Conservation (phyloP, 1,140 invertebrate genomes). For the Drosophila jambulina region DNA sequence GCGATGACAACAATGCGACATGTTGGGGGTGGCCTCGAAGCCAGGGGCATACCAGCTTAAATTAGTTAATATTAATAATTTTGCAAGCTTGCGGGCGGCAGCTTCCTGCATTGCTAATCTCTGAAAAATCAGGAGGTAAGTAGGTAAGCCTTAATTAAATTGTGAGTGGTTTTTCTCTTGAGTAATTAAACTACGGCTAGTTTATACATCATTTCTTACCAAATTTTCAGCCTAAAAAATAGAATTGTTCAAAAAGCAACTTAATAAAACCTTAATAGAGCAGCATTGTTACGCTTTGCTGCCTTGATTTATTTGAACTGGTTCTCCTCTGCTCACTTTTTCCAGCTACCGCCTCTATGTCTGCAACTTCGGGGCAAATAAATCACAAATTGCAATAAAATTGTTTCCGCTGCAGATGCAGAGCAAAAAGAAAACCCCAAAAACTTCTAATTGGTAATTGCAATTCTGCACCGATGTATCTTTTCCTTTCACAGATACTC, state of each 20-base stretch:
- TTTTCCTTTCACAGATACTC: constrained; percentile 23
- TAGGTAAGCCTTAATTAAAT: constrained; percentile 27
- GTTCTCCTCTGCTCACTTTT: constrained; percentile 9
- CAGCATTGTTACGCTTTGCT: constrained; percentile 6
- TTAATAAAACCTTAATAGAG: constrained; percentile 1
- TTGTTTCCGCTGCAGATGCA: constrained; percentile 50
- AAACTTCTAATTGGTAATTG: constrained; percentile 77
- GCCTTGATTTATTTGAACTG: constrained; percentile 32
- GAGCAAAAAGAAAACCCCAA: constrained; percentile 20
- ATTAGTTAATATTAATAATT: constrained; percentile 75
- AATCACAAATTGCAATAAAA: constrained; percentile 72
- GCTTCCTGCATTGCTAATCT: constrained; percentile 46
- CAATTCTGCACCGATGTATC: constrained; percentile 40
- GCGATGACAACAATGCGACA: constrained; percentile 74
- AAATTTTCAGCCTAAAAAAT: not conserved
- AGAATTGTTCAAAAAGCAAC: not conserved
- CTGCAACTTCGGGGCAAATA: constrained; percentile 45
- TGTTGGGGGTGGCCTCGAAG: constrained; percentile 17
- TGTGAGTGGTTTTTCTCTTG: not conserved
- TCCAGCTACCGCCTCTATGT: constrained; percentile 5
- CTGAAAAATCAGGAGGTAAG: constrained; percentile 9
- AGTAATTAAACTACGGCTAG: not conserved
- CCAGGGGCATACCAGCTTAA: constrained; percentile 26
- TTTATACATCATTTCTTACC: not conserved
- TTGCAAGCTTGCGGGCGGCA: constrained; percentile 32